These are phyloP conservation scores for Urocynchramus pylzowi DNA, from an alignment of 2,113 vertebrate species.

Conservation along the genomic window DNA sequence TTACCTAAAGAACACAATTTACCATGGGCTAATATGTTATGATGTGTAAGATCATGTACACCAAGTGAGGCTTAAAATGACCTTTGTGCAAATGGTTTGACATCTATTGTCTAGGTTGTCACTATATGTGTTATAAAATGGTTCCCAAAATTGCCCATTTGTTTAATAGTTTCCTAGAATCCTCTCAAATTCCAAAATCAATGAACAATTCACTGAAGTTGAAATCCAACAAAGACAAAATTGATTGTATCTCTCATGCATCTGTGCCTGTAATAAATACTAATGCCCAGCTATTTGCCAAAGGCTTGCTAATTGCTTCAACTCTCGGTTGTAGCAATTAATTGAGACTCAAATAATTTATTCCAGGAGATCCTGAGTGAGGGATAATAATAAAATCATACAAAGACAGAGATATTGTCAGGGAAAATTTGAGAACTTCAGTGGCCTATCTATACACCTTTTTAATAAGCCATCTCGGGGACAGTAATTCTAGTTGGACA, in stretches of 20 bases:
- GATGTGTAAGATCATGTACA: background rate
- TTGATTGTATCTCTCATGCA: slow-evolving; percentile 6
- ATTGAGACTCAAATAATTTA: background rate
- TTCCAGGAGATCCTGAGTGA: background rate
- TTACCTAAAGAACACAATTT: background rate
- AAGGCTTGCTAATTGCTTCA: background rate
- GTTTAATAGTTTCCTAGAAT: slow-evolving; percentile 52
- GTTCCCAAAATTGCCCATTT: background rate
- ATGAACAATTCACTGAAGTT: slow-evolving; percentile 31
- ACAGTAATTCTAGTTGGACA: background rate
- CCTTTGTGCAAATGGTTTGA: background rate
- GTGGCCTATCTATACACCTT: background rate
- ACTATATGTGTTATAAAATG: background rate
- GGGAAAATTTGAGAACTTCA: background rate
- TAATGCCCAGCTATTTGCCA: slow-evolving; percentile 19
- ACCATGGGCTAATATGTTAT: background rate
- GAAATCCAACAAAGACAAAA: slow-evolving; percentile 43
- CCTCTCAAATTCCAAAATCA: slow-evolving; percentile 51
- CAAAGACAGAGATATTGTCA: background rate
- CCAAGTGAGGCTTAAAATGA: background rate
- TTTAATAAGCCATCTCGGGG: background rate
- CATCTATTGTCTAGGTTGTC: background rate
- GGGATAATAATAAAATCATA: background rate
- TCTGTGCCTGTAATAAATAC: slow-evolving; percentile 16
- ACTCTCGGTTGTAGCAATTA: background rate